Evolutionary conservation across 2,113 vertebrate species (phyloP).

Genomic region (Ancistrus triradiatus): DNA sequence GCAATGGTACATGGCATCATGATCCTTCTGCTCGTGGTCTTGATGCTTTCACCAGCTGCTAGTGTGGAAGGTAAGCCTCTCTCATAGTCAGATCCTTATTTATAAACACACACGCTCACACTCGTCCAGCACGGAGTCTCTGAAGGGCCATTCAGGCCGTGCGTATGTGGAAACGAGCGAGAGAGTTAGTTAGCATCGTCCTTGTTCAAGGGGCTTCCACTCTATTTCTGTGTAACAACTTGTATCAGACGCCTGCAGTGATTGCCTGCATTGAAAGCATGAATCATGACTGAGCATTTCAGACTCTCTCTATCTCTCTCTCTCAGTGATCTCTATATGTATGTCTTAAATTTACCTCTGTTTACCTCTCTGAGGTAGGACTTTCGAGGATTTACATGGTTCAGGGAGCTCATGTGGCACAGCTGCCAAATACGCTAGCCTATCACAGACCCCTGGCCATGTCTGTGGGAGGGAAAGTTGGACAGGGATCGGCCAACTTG

Average conservation of each 20-base stretch:
- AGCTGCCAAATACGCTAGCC: too few relatives aligned
- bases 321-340: neutral
- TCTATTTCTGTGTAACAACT: neutral
- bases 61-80: conserved; percentile 79
- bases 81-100: conserved; percentile 11
- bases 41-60: conserved; percentile 72
- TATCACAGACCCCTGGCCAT: too few relatives aligned
- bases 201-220: neutral
- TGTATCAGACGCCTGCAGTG: conserved; percentile 24
- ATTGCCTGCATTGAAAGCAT: conserved; percentile 19
- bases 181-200: conserved; percentile 17
- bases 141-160: conserved; percentile 44
- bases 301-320: neutral
- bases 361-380: too few relatives aligned
- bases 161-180: conserved; percentile 56
- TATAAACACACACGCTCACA: neutral
- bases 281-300: conserved; percentile 22
- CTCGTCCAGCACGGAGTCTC: neutral
- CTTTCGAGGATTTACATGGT: too few relatives aligned
- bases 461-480: too few relatives aligned
- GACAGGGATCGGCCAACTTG: too few relatives aligned
- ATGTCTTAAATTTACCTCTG: too few relatives aligned
- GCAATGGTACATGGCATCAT: conserved; percentile 72
- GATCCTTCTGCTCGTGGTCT: conserved; percentile 75
- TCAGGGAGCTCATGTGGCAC: too few relatives aligned